Evolutionary conservation across 1,140 invertebrate genomes (phyloP).

Genomic region (Tigriopus japonicus): DNA sequence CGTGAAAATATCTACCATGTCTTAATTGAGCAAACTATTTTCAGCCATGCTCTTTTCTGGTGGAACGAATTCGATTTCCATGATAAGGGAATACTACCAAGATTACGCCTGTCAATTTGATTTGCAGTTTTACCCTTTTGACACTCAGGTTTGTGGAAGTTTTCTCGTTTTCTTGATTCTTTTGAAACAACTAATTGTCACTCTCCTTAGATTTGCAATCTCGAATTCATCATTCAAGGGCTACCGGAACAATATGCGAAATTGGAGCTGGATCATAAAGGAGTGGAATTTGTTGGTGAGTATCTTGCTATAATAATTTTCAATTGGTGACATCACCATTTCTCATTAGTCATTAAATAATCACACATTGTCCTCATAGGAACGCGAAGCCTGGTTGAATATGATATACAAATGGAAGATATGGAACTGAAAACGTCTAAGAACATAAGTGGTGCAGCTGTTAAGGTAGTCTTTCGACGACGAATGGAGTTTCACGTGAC

Average conservation of each 20-base stretch:
- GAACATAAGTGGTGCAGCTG: background rate
- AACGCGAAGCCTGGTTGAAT: background rate
- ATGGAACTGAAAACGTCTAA: background rate
- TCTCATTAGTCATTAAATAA: too few relatives aligned
- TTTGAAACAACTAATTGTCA: too few relatives aligned
- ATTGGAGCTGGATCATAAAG: background rate
- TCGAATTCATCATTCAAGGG: background rate
- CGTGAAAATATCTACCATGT: too few relatives aligned
- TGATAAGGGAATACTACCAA: background rate
- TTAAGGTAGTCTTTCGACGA: slow-evolving; percentile 5
- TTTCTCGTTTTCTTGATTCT: too few relatives aligned
- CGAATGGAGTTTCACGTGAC: slow-evolving; percentile 10
- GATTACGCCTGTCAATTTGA: slow-evolving; percentile 4
- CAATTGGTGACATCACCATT: too few relatives aligned
- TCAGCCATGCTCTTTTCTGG: background rate
- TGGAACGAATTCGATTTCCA: background rate
- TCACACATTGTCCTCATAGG: too few relatives aligned
- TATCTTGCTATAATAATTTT: too few relatives aligned
- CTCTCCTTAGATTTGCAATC: background rate
- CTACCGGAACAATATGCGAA: background rate
- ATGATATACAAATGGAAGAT: background rate
- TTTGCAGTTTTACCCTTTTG: background rate
- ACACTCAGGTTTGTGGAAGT: slow-evolving; percentile 2
- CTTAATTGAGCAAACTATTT: too few relatives aligned
- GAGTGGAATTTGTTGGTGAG: background rate